Percentiles rank a stretch among this genome's conserved stretches.
Conservation (phyloP, 2,888 invertebrate genomes). For the Notodonta dromedarius region DNA sequence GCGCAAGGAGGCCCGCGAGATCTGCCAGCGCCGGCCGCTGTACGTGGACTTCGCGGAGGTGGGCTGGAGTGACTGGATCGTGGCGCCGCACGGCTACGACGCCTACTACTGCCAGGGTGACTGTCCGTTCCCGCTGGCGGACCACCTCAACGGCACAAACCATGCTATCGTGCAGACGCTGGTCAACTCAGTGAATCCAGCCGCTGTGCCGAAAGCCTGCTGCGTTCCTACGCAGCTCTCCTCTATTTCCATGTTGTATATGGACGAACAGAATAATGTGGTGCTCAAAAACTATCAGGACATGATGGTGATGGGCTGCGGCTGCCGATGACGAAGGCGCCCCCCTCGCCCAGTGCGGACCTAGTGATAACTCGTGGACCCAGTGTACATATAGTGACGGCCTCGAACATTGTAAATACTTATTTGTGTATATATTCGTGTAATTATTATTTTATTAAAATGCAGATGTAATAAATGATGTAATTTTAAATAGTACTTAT, state of each 20-base stretch:
- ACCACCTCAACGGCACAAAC: conserved; percentile 98
- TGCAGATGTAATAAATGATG: conserved; percentile 79
- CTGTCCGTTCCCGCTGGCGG: conserved; percentile 96
- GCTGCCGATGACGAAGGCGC: conserved; percentile 92
- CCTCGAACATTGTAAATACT: conserved; percentile 79
- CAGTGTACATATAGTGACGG: conserved; percentile 82
- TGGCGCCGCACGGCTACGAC: conserved; percentile 97
- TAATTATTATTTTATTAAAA: conserved; percentile 83
- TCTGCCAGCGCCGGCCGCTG: conserved; percentile 94
- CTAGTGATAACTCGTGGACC: conserved; percentile 80
- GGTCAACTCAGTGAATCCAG: conserved; percentile 96
- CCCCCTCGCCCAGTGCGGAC: conserved; percentile 66
- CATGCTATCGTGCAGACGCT: conserved; percentile 99
- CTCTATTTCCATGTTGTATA: conserved; percentile 97
- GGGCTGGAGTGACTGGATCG: conserved; percentile 99
- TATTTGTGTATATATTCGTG: conserved; percentile 80
- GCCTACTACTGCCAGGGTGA: conserved; percentile 98
- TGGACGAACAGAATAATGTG: conserved; percentile 97
- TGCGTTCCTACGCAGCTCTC: conserved; percentile 98
- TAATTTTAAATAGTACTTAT: conserved; percentile 57
- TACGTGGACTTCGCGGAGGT: conserved; percentile 98
- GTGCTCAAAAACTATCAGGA: conserved; percentile 99
- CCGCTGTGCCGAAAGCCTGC: conserved; percentile 96
- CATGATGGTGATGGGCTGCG: conserved; percentile 99
- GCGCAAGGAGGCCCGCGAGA: conserved; percentile 89